Conservation (phyloP, 2,797 vertebrate species). For the Pseudochromis fuscus region DNA sequence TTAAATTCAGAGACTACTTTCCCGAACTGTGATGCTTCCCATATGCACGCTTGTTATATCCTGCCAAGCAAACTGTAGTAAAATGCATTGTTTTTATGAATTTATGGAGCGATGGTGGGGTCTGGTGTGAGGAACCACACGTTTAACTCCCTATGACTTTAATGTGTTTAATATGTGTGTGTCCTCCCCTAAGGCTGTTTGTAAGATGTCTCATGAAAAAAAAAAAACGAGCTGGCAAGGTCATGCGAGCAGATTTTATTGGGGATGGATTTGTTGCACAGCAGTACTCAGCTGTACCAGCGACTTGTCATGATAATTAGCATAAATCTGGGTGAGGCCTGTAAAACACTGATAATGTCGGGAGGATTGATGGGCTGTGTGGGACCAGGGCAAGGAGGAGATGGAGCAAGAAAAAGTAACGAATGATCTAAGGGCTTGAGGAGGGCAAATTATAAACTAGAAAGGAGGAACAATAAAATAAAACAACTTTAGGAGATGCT, state of each 20-base stretch:
- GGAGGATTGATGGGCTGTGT: constrained; percentile 67
- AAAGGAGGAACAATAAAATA: background rate
- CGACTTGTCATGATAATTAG: constrained; percentile 70
- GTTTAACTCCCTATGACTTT: no score
- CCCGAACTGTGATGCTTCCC: constrained; percentile 15
- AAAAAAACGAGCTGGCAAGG: constrained; percentile 47
- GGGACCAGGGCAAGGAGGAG: constrained; percentile 56
- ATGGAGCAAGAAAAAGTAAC: constrained; percentile 47
- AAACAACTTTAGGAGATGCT: background rate
- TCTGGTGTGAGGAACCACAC: background rate
- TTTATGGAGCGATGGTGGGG: background rate
- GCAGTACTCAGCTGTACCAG: constrained; percentile 57
- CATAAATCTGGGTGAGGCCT: constrained; percentile 71
- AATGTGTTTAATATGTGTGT: no score
- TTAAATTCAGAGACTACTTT: constrained; percentile 9
- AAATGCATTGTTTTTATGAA: constrained; percentile 12
- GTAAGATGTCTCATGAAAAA: constrained; percentile 42
- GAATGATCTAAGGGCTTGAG: constrained; percentile 1
- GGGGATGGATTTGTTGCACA: constrained; percentile 45
- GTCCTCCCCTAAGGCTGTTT: constrained; percentile 16
- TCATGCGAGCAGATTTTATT: constrained; percentile 62
- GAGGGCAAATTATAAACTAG: constrained; percentile 10
- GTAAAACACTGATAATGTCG: constrained; percentile 77
- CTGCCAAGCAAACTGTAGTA: constrained; percentile 12
- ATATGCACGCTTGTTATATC: background rate